Conservation (phyloP, 2,888 invertebrate genomes). For the Chrysina gloriosa region DNA sequence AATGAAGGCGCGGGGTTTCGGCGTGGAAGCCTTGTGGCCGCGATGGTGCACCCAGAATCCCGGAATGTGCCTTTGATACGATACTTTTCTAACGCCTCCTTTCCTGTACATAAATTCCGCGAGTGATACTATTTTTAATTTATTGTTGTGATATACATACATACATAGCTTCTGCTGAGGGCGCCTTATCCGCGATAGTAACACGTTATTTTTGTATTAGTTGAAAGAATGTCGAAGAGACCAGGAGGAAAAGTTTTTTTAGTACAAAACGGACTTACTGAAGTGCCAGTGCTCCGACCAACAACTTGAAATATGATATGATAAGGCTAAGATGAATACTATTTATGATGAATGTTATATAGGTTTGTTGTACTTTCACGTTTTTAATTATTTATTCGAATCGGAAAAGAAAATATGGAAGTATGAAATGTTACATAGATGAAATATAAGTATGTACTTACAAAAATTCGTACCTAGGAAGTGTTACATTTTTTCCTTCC, state of each 20-base stretch:
- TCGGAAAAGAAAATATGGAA: neutral
- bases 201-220: neutral
- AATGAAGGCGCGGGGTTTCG: slow-evolving; percentile 72
- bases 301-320: neutral
- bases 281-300: too few species aligned
- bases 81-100: too few species aligned
- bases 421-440: neutral
- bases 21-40: slow-evolving; percentile 80
- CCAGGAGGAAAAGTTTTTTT: neutral
- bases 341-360: too few species aligned
- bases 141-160: slow-evolving; percentile 31
- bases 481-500: too few species aligned
- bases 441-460: slow-evolving; percentile 36
- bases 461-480: too few species aligned
- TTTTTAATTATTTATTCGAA: slow-evolving; percentile 43
- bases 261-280: neutral
- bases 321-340: slow-evolving; percentile 6
- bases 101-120: too few species aligned
- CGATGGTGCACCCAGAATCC: slow-evolving; percentile 83
- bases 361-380: slow-evolving; percentile 41
- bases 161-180: neutral
- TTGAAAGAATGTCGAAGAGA: neutral
- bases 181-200: neutral
- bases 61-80: slow-evolving; percentile 75
- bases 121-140: slow-evolving; percentile 34